Evolutionary conservation across 35 echinoderm and acorn worm genomes (phyloP).

Genomic region (Acanthaster planci): DNA sequence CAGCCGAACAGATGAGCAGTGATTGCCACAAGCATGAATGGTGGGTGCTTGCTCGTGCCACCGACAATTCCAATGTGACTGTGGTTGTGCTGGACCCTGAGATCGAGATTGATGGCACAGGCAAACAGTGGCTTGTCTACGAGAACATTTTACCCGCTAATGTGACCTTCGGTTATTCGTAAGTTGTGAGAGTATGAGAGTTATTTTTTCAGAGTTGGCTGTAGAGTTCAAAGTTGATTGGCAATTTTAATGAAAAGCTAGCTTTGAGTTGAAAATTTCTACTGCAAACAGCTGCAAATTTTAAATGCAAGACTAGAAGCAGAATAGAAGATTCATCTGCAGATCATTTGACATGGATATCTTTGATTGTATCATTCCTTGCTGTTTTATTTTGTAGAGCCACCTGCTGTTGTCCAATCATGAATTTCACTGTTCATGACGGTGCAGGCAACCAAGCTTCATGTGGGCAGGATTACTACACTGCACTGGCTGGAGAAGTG

Average conservation of each 20-base stretch:
- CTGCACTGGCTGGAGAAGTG: not conserved
- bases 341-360: not conserved
- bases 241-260: not conserved
- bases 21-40: not conserved
- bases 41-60: not conserved
- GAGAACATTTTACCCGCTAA: not conserved
- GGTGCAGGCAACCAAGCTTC: not conserved
- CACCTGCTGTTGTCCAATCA: not conserved
- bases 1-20: not conserved
- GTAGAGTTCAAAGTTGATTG: not conserved
- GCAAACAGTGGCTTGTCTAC: not conserved
- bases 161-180: not conserved
- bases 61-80: not conserved
- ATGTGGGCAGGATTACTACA: not conserved
- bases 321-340: not conserved
- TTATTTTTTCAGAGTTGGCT: not conserved
- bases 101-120: not conserved
- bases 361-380: not conserved
- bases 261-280: not conserved
- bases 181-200: not conserved
- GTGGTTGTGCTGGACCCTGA: not conserved
- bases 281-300: not conserved
- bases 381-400: not conserved
- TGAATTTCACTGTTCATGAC: not conserved
- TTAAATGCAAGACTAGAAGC: not conserved